Percentiles rank a stretch among this genome's conserved stretches.
phyloP scores from a whole-genome alignment of 2,113 vertebrate species.

The Boulengeromyrus knoepffleri region DNA sequence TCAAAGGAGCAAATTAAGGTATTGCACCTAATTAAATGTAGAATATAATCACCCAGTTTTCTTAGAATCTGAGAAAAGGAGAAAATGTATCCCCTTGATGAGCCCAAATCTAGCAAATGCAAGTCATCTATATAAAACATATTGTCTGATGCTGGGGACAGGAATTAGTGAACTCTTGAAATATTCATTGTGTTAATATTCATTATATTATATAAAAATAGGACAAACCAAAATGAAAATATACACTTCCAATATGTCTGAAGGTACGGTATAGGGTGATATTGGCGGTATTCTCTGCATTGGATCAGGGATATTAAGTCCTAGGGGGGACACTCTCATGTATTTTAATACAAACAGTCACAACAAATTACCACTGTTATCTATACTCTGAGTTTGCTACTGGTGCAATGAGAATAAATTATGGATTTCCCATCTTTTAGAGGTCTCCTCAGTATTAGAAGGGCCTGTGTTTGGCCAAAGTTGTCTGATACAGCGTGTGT shows the following conservation, averaged over 20 bases:
- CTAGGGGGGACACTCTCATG: background rate
- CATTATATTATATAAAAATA: background rate
- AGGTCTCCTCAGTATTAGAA: background rate
- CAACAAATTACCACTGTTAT: background rate
- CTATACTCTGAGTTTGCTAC: background rate
- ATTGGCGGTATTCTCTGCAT: background rate
- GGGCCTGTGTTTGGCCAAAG: background rate
- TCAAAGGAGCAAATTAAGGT: background rate
- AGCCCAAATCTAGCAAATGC: background rate
- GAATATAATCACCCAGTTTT: background rate
- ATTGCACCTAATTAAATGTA: background rate
- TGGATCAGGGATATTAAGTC: background rate
- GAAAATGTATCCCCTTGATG: background rate
- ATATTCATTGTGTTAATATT: background rate
- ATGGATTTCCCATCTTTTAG: background rate
- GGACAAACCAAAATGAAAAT: background rate
- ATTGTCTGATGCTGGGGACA: background rate
- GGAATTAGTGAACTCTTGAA: background rate
- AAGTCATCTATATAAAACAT: background rate
- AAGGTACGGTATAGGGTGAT: background rate
- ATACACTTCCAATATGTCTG: background rate
- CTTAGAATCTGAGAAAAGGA: background rate
- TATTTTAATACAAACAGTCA: background rate
- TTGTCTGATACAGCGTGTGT: background rate
- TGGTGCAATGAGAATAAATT: background rate